Evolutionary conservation across 1,140 invertebrate genomes (phyloP).

Genomic region (Procambarus clarkii): DNA sequence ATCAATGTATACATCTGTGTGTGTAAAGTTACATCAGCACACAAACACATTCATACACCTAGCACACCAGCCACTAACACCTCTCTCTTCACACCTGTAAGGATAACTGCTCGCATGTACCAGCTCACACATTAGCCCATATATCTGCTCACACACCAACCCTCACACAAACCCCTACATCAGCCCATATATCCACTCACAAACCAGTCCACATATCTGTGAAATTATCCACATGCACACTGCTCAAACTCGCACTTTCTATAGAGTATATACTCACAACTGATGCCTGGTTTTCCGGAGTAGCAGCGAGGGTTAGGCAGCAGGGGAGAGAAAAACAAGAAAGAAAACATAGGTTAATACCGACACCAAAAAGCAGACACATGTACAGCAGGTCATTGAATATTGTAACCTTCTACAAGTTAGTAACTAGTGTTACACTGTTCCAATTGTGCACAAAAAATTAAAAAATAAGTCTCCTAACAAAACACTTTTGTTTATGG

Average conservation of each 20-base stretch:
- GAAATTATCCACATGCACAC: neutral
- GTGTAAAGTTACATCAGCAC: no score
- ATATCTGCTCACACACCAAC: no score
- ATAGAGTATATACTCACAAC: constrained; percentile 45
- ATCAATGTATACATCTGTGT: no score
- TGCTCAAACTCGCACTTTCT: neutral
- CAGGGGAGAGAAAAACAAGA: constrained; percentile 6
- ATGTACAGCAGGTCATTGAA: neutral
- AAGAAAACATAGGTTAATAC: constrained; percentile 33
- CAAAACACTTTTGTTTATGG: no score
- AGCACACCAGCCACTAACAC: no score
- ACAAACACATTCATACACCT: no score
- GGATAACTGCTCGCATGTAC: no score
- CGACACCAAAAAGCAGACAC: constrained; percentile 21
- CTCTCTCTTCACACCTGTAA: no score
- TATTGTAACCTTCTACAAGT: neutral
- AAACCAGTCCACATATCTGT: neutral
- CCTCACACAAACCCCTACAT: no score
- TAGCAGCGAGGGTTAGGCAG: constrained; percentile 27
- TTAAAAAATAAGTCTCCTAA: neutral
- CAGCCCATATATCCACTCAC: no score
- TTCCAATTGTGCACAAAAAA: neutral
- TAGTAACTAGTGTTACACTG: neutral
- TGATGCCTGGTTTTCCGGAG: constrained; percentile 32
- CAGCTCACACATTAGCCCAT: no score